Evolutionary conservation across 2,113 vertebrate species (phyloP), one percentile per base, ranked within the genome.

Genomic region (Notarius lentiginosus): DNA sequence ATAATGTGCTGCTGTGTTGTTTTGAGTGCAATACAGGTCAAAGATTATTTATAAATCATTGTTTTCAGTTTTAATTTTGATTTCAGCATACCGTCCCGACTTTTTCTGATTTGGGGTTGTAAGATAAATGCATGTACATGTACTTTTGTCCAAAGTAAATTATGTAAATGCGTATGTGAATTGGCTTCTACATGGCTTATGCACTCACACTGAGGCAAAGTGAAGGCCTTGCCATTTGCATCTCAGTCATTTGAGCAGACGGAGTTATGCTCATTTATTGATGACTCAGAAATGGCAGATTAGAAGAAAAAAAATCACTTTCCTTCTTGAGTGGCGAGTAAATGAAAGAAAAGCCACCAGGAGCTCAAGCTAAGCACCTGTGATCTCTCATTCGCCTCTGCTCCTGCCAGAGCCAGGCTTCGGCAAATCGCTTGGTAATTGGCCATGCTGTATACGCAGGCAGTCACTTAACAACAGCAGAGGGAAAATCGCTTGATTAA

Each of bases 401-500:
- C 73, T 79, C 56, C 79, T 41, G 20, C 84, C 68, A 56, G 79
- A 80, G 27, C 61, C 86, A 34, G 82, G 82, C 83, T 65, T 87
- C 60, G 2, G 55, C 49, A 84, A 89, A 89, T 89, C 88, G 87
- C 86, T 6, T n/a, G 1, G 85, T 87, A 87, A 89, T 85, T 89
- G 86, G 82, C 76, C 82, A 55, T n/a, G 20, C 85, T 84, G 53
- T 56, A 81, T 79, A 82, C 30, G 61, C 49, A 58, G 63, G 7
- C 82, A 70, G 63, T 51, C 55, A 53, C 75, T 90, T 80, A 86
- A 65, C 75, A 6, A 60, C 51, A 53, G 70, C 77, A 81, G 87
- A 84, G 79, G 89, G 84, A 86, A 63, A 84, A 75, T 82, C 61
- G 22, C 72, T 87, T 88, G 58, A 90, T 88, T 90, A 88, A 88